Percentiles rank a stretch among this genome's conserved stretches.
Evolutionary conservation across 1,140 invertebrate species (phyloP).

Genomic region (Ceratina calcarata): DNA sequence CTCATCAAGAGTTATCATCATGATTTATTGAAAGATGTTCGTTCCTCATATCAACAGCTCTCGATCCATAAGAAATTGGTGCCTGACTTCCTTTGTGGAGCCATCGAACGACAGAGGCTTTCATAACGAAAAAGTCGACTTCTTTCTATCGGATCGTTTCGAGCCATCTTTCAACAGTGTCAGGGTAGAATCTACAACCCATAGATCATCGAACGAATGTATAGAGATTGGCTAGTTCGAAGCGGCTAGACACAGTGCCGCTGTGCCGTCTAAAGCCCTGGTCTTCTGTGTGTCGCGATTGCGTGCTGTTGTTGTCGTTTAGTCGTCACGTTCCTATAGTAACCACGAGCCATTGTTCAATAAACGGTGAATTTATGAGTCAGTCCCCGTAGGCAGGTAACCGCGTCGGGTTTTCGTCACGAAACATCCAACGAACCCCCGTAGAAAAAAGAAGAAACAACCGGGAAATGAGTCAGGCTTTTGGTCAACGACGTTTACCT

Average conservation of each 20-base stretch:
- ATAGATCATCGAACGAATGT: constrained; percentile 5
- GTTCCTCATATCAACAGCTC: no score
- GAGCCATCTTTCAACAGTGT: neutral
- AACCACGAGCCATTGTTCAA: constrained; percentile 64
- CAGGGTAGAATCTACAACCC: neutral
- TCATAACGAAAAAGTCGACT: neutral
- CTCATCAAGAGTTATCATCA: no score
- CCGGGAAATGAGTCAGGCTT: neutral
- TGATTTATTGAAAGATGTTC: no score
- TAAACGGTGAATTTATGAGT: constrained; percentile 68
- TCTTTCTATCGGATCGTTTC: constrained; percentile 2
- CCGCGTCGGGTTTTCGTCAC: neutral
- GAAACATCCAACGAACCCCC: neutral
- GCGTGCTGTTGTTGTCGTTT: constrained; percentile 59
- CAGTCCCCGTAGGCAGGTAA: neutral
- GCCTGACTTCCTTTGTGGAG: neutral
- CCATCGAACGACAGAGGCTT: neutral
- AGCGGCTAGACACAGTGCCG: neutral
- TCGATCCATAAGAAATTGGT: no score
- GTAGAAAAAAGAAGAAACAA: neutral
- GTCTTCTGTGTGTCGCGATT: constrained; percentile 28
- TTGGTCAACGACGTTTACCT: neutral
- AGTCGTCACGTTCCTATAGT: constrained; percentile 60
- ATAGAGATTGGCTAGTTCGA: constrained; percentile 20
- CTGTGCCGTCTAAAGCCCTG: neutral